Evolutionary conservation across 2,113 vertebrate species (phyloP).

Genomic region (Sceloporus undulatus): DNA sequence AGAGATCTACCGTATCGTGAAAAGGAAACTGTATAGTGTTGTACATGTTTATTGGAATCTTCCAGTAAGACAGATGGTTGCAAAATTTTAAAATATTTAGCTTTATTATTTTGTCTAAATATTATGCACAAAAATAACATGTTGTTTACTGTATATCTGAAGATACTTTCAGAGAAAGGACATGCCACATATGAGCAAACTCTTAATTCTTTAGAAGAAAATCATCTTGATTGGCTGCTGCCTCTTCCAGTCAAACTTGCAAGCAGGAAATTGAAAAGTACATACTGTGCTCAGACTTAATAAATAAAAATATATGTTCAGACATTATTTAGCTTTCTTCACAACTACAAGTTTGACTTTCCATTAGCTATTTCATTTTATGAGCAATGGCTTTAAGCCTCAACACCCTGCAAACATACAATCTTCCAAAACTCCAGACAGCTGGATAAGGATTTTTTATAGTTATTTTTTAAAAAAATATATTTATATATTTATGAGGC

Average conservation of each 20-base stretch:
- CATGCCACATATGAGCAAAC: background rate
- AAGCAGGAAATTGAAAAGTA: conserved; percentile 14
- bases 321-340: conserved; percentile 53
- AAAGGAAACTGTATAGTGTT: background rate
- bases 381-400: conserved; percentile 55
- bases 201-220: conserved; percentile 6
- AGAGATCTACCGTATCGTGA: background rate
- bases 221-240: background rate
- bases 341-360: conserved; percentile 62
- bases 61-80: background rate
- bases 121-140: background rate
- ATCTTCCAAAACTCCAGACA: conserved; percentile 59
- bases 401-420: conserved; percentile 60
- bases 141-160: background rate
- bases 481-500: background rate
- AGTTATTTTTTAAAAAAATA: conserved; percentile 14
- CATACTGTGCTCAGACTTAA: conserved; percentile 56
- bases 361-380: conserved; percentile 45
- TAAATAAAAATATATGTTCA: conserved; percentile 61
- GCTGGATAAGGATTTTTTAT: conserved; percentile 53
- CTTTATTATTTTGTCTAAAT: background rate
- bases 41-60: background rate
- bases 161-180: conserved; percentile 2
- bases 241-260: background rate
- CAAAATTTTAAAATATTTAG: background rate